Evolutionary conservation across 2,888 invertebrate species (phyloP).

Genomic region (Philhelius pedissequus): DNA sequence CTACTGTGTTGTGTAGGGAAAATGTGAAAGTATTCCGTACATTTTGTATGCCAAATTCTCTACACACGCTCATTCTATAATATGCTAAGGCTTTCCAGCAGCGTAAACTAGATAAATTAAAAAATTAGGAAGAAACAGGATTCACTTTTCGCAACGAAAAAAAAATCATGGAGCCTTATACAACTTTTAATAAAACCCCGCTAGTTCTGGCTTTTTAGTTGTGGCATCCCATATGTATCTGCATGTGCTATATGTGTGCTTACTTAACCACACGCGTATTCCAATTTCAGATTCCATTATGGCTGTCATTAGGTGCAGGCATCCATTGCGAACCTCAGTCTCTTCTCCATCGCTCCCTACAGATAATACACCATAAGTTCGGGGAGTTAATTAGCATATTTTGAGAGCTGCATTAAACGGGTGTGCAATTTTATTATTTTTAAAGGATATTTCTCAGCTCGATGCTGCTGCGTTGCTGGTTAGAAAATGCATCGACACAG

Average conservation of each 20-base stretch:
- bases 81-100: neutral
- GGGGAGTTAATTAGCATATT: conserved; percentile 49
- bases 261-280: conserved; percentile 43
- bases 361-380: neutral
- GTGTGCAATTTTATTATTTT: conserved; percentile 27
- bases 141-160: conserved; percentile 4
- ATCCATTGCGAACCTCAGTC: neutral
- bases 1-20: too few species aligned
- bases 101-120: neutral
- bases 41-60: neutral
- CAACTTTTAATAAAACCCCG: neutral
- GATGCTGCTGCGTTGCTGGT: neutral
- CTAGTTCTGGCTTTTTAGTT: neutral
- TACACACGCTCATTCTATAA: neutral
- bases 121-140: neutral
- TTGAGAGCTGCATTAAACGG: conserved; percentile 36
- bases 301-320: conserved; percentile 44
- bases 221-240: neutral
- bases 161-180: neutral
- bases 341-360: neutral
- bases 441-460: neutral
- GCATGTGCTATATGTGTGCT: neutral
- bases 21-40: too few species aligned
- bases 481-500: conserved; percentile 44
- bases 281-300: conserved; percentile 22